Evolutionary conservation across 2,888 invertebrate genomes (phyloP).

Genomic region (Acronicta psi): DNA sequence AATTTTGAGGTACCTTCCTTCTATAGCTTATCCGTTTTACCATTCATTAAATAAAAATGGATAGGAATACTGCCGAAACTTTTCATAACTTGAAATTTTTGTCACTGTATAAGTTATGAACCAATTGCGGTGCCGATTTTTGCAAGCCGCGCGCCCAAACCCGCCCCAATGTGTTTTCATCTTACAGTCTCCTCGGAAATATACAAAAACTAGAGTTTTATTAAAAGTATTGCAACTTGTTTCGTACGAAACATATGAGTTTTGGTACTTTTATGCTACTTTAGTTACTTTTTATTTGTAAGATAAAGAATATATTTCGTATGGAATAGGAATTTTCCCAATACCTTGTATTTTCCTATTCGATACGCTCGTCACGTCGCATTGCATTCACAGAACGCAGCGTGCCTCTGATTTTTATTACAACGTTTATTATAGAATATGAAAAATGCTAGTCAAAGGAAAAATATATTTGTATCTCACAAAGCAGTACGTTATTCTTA

Average conservation of each 20-base stretch:
- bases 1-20: no score
- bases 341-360: slow-evolving; percentile 41
- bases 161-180: not conserved
- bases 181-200: not conserved
- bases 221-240: slow-evolving; percentile 7
- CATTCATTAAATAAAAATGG: no score
- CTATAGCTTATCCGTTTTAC: no score
- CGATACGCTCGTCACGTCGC: slow-evolving; percentile 33
- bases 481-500: not conserved
- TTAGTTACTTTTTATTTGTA: slow-evolving; percentile 1
- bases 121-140: not conserved
- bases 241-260: slow-evolving; percentile 5
- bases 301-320: slow-evolving; percentile 30
- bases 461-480: slow-evolving; percentile 21
- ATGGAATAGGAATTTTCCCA: slow-evolving; percentile 40
- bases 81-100: not conserved
- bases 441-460: slow-evolving; percentile 29
- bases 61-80: no score
- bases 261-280: slow-evolving; percentile 7
- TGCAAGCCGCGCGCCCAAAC: not conserved
- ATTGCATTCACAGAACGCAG: slow-evolving; percentile 45
- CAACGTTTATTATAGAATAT: slow-evolving; percentile 32
- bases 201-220: slow-evolving; percentile 3
- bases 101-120: not conserved
- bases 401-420: slow-evolving; percentile 42